Evolutionary conservation across 2,797 vertebrate species (phyloP).

Genomic region (Heliangelus exortis): DNA sequence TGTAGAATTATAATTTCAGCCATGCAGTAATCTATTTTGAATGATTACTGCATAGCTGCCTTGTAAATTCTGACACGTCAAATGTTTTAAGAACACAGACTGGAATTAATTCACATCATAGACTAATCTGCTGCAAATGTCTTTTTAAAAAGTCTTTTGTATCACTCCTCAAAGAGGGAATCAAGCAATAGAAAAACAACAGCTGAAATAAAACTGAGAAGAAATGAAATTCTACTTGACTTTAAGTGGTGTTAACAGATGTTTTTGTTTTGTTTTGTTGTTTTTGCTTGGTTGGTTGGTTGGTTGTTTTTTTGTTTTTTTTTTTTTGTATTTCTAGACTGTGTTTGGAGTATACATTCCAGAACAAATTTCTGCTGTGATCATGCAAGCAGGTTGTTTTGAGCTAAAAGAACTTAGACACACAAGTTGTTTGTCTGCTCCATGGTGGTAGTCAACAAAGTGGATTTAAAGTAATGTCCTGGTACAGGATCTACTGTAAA

Average conservation of each 20-base stretch:
- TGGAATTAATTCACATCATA: constrained; percentile 38
- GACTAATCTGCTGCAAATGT: constrained; percentile 37
- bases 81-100: constrained; percentile 11
- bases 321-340: background rate
- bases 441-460: background rate
- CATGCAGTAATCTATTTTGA: background rate
- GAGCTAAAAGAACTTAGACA: background rate
- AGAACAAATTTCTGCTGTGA: background rate
- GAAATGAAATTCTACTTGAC: constrained; percentile 2
- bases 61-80: background rate
- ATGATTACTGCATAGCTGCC: background rate
- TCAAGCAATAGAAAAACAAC: constrained; percentile 12
- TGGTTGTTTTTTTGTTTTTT: background rate
- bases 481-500: background rate
- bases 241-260: constrained; percentile 1
- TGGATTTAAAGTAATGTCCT: background rate
- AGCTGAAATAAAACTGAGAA: background rate
- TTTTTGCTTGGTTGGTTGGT: too few species aligned
- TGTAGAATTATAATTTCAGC: constrained; percentile 4
- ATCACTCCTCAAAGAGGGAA: constrained; percentile 37
- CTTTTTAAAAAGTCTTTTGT: constrained; percentile 35
- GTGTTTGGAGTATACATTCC: background rate
- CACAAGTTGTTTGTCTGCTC: background rate
- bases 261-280: too few species aligned
- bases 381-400: background rate